These are phyloP conservation scores for Percina caprodes DNA, from an alignment of 2,113 vertebrate species.

Conservation along the genomic window DNA sequence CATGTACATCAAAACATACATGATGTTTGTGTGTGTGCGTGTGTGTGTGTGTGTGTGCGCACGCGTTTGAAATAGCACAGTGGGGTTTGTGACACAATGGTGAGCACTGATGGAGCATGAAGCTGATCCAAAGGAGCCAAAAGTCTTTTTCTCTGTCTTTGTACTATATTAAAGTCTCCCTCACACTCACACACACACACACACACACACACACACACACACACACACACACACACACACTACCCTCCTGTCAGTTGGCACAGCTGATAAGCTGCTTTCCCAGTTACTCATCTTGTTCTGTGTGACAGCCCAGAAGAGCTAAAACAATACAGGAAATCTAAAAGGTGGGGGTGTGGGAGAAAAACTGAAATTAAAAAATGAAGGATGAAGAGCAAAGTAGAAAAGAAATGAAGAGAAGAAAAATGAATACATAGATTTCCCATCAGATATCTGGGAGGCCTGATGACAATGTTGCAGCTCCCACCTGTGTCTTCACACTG, in stretches of 20 bases:
- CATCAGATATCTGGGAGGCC: conserved; percentile 70
- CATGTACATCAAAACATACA: conserved; percentile 34
- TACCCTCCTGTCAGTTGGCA: conserved; percentile 68
- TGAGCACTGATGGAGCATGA: conserved; percentile 59
- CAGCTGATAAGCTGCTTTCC: conserved; percentile 76
- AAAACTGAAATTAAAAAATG: conserved; percentile 41
- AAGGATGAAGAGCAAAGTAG: conserved; percentile 25
- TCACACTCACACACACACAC: not conserved
- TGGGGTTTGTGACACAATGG: conserved; percentile 47
- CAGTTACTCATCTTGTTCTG: conserved; percentile 73
- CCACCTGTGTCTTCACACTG: conserved; percentile 67
- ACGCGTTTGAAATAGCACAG: conserved; percentile 1
- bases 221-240: conserved; percentile 13
- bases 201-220: conserved; percentile 11
- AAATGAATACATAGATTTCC: conserved; percentile 58
- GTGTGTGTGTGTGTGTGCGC: not conserved
- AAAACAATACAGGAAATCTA: conserved; percentile 74
- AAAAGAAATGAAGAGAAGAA: conserved; percentile 12
- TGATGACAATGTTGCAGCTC: conserved; percentile 71
- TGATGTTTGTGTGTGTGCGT: not conserved
- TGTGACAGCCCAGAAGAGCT: conserved; percentile 71
- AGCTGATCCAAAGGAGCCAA: conserved; percentile 60
- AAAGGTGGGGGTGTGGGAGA: conserved; percentile 32
- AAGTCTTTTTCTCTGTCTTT: conserved; percentile 39
- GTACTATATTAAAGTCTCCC: conserved; percentile 58